phyloP scores from a whole-genome alignment of 2,888 invertebrate genomes.

The Leucophenga montana region DNA sequence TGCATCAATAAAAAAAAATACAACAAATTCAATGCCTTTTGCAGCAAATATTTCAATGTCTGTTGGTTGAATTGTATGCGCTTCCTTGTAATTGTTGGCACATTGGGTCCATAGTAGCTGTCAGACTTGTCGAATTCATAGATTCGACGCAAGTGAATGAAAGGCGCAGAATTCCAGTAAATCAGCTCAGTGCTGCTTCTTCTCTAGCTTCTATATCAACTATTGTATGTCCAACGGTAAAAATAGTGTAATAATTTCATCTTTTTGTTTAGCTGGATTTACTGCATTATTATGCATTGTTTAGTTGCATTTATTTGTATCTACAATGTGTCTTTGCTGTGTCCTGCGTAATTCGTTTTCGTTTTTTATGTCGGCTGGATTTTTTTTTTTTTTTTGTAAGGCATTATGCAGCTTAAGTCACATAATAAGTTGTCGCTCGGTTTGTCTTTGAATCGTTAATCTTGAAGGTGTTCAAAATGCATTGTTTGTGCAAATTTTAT shows the following conservation, averaged over 20 bases:
- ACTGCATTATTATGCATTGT: neutral
- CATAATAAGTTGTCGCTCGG: slow-evolving; percentile 24
- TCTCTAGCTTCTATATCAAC: neutral
- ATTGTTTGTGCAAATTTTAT: neutral
- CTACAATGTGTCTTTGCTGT: neutral
- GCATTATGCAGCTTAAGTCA: slow-evolving; percentile 29
- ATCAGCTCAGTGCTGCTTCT: neutral
- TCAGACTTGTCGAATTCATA: neutral
- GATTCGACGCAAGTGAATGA: neutral
- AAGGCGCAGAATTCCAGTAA: neutral
- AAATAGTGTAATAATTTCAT: slow-evolving; percentile 4
- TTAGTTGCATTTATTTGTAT: neutral
- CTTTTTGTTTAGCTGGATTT: neutral
- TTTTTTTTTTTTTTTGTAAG: slow-evolving; percentile 26
- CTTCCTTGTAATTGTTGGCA: slow-evolving; percentile 1
- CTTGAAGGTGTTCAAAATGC: neutral
- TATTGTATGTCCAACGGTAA: neutral
- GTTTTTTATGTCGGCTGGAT: slow-evolving; percentile 23
- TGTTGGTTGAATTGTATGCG: neutral
- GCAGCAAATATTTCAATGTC: no score
- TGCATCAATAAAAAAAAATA: neutral
- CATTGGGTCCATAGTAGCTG: neutral
- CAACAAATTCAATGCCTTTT: no score
- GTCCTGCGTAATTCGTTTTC: slow-evolving; percentile 25
- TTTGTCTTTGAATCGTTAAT: neutral